Base-by-base conservation (phyloP, 2,888 invertebrate species). In the Clitarchus hookeri region DNA sequence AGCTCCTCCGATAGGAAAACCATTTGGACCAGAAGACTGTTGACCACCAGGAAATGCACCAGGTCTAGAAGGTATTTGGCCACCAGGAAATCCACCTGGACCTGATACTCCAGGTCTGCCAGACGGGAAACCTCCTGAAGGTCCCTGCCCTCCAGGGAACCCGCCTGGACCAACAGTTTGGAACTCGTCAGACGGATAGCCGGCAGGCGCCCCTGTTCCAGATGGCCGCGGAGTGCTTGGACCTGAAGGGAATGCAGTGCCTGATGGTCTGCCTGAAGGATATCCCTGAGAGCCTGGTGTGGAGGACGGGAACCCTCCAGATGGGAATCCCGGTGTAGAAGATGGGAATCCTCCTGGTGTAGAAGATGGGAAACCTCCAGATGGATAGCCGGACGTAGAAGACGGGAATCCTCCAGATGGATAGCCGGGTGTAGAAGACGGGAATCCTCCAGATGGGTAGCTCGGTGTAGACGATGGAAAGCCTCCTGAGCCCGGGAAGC, bases 61-160 rank as follows among this genome's bases (percentile, higher is more conserved):
- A 27, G 86, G 88, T 26, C 88, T 88, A 48, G 86, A 87, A 25
- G 85, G 65, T 77, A 53, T 86, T 44, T 83, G 85, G 83, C 86
- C 86, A 16, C 87, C 48, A 27, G 83, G 84, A 25, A 80, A 87
- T 36, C 86, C 90, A 82, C 88, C 87, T 27, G 88, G 88, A 16
- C 89, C 90, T 19, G 90, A 90, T 87, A 25, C 48, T 23, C 89
- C 88, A 6, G 89, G 86, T 44, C 89, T 88, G 88, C 86, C 25
- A 11, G 53, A 53, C 4, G 36, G 36, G 36, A 36, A 36, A 77
- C 84, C 86, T 19, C 88, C 88, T 53, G 83, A 85, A 27, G 85
- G n/a, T 26, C 84, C 80, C 25, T 65, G 80, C 27, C 86, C 82
- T 12, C 54, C 84, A 65, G 25, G 25, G 16, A 53, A 53, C 12